Conservation (phyloP, 2,888 invertebrate species). For the Ichneumoninae sp. region DNA sequence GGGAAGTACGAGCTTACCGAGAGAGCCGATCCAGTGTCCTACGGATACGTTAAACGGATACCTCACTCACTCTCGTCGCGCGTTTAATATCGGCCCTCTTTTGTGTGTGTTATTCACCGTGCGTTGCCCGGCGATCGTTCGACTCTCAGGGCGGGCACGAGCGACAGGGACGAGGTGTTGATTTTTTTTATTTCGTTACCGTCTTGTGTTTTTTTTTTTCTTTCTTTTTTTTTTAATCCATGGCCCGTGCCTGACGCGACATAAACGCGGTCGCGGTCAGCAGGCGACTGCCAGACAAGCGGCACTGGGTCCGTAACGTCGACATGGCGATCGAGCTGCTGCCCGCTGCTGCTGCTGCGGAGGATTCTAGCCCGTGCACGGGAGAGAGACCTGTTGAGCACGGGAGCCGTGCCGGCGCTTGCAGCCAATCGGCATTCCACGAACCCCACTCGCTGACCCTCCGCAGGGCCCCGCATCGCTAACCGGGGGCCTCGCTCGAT, state of each 20-base stretch:
- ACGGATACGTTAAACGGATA: background rate
- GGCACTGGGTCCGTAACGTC: conserved; percentile 68
- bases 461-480: conserved; percentile 46
- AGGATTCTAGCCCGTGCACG: conserved; percentile 18
- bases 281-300: conserved; percentile 80
- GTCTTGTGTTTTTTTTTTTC: conserved; percentile 1
- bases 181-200: background rate
- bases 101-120: conserved; percentile 2
- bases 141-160: conserved; percentile 60
- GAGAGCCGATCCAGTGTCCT: conserved; percentile 8
- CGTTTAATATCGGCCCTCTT: background rate
- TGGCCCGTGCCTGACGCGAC: conserved; percentile 75
- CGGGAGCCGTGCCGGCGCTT: conserved; percentile 41
- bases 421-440: conserved; percentile 38
- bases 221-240: conserved; percentile 73
- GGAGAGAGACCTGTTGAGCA: conserved; percentile 36
- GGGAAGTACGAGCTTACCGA: conserved; percentile 15
- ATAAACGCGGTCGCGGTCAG: conserved; percentile 82
- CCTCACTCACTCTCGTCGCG: too few relatives aligned
- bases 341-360: conserved; percentile 23
- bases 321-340: conserved; percentile 57
- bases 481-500: conserved; percentile 37
- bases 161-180: conserved; percentile 32
- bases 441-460: conserved; percentile 34
- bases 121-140: background rate